phyloP scores from a whole-genome alignment of 2,113 vertebrate species.

The Phodopus roborovskii region DNA sequence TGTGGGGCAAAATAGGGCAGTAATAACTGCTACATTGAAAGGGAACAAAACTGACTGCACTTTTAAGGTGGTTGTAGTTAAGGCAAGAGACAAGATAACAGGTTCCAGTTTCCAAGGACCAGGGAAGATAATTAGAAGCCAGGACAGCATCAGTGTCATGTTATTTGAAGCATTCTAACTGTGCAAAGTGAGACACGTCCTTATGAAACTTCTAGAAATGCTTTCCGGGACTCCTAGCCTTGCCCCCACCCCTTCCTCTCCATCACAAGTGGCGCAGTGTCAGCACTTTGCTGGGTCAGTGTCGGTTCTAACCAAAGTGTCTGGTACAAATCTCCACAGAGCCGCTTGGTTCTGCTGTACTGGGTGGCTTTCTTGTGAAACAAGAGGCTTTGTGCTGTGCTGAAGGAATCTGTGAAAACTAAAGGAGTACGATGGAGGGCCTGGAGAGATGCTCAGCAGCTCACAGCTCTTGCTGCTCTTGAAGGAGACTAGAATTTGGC shows the following conservation, averaged over 20 bases:
- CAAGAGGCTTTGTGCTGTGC: not conserved
- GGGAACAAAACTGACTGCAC: not conserved
- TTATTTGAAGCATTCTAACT: rapidly evolving
- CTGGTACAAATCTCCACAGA: not conserved
- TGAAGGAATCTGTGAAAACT: not conserved
- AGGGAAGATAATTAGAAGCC: not conserved
- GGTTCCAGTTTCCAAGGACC: not conserved
- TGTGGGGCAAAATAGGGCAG: not conserved
- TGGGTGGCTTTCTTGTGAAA: not conserved
- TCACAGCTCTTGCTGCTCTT: not conserved
- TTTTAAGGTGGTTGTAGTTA: not conserved
- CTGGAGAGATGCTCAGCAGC: no score
- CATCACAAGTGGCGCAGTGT: no score
- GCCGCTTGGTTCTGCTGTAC: not conserved
- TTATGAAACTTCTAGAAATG: not conserved
- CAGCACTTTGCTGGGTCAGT: not conserved
- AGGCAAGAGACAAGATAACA: not conserved
- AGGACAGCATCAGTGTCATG: not conserved
- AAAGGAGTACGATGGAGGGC: not conserved
- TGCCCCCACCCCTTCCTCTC: not conserved
- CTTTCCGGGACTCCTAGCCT: not conserved
- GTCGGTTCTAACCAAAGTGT: not conserved
- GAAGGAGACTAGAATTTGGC: no score
- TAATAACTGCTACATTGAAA: not conserved
- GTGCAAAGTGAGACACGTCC: not conserved